A percentile compares a stretch with the other conserved stretches of the same genome.
phyloP scores from a whole-genome alignment of 2,888 invertebrate genomes.

The Invenusta paracnida region DNA sequence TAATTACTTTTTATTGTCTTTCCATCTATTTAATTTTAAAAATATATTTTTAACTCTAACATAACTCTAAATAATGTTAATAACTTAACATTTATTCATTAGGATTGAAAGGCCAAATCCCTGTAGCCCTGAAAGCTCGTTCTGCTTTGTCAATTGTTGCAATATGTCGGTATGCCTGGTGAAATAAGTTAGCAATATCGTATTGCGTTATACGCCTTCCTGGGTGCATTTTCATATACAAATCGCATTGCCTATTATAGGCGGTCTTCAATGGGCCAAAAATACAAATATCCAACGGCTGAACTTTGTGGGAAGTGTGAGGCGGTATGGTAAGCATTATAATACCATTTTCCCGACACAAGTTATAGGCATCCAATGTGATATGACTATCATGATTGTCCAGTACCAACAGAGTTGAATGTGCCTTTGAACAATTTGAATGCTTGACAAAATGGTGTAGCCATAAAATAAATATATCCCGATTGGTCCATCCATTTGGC shows the following conservation, averaged over 20 bases:
- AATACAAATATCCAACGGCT: neutral
- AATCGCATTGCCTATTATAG: neutral
- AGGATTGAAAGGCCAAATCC: neutral
- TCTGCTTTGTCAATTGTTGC: neutral
- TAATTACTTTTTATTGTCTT: no score
- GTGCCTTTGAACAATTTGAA: constrained; percentile 1
- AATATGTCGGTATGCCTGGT: neutral
- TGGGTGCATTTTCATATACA: neutral
- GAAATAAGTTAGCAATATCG: neutral
- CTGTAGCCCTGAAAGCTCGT: neutral
- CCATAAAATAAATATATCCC: neutral
- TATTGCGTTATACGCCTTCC: neutral
- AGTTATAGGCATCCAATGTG: neutral
- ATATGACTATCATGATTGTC: constrained; percentile 30
- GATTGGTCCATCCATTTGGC: neutral
- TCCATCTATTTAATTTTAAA: no score
- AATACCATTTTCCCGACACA: neutral
- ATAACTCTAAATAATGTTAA: no score
- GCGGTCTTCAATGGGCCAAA: neutral
- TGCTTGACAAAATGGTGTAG: neutral
- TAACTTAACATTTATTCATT: no score
- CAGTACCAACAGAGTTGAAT: constrained; percentile 1
- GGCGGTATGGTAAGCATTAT: neutral
- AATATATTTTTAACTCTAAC: no score
- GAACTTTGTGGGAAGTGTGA: neutral